Percentiles rank a stretch among this genome's conserved stretches.
Evolutionary conservation across 2,797 vertebrate species (phyloP).

Genomic region (Xenentodon cancila): DNA sequence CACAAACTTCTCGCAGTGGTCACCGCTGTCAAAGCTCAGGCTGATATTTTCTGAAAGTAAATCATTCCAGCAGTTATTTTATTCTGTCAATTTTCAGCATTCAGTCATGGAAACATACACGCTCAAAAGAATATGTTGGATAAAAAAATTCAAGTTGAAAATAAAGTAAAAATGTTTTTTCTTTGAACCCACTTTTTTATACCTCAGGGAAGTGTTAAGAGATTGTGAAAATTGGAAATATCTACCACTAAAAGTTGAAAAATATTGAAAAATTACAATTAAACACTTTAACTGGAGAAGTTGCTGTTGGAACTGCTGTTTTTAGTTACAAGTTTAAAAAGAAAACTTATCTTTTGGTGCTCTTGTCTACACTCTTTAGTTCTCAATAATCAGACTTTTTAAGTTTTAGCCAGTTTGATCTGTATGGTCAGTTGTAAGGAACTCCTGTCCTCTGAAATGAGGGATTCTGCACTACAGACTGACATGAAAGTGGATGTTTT

Average conservation of each 20-base stretch:
- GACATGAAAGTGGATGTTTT: background rate
- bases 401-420: too few species aligned
- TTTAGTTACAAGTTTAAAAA: too few species aligned
- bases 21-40: slow-evolving; percentile 7
- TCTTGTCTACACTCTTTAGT: too few species aligned
- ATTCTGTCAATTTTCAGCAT: too few species aligned
- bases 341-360: too few species aligned
- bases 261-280: slow-evolving; percentile 24
- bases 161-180: slow-evolving; percentile 8
- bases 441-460: too few species aligned
- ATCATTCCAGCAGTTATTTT: too few species aligned
- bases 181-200: slow-evolving; percentile 47
- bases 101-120: background rate
- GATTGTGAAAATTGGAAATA: slow-evolving; percentile 3
- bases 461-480: too few species aligned
- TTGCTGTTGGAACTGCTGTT: too few species aligned
- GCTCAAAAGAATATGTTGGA: slow-evolving; percentile 22
- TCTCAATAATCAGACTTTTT: too few species aligned
- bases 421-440: too few species aligned
- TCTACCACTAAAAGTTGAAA: slow-evolving; percentile 49
- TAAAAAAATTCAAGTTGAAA: background rate
- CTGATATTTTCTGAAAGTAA: slow-evolving; percentile 29
- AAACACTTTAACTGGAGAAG: too few species aligned
- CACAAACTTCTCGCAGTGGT: slow-evolving; percentile 4
- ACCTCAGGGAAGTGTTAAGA: slow-evolving; percentile 28